phyloP scores from a whole-genome alignment of 2,888 invertebrate genomes.

The Ommatoiulus sabulosus region DNA sequence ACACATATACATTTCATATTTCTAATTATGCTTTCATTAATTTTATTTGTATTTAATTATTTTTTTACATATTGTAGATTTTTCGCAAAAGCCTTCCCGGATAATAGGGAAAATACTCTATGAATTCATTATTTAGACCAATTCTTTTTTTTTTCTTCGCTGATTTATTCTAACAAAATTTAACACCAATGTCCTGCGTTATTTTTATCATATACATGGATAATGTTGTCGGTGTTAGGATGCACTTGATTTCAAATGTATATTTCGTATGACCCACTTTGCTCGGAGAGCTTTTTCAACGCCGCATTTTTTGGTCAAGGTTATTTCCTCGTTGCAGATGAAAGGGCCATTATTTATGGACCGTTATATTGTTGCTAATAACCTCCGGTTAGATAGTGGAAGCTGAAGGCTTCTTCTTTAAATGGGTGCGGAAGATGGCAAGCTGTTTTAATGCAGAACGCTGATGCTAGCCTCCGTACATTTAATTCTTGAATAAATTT shows the following conservation, averaged over 20 bases:
- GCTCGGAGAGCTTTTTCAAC: not conserved
- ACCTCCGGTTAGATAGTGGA: conserved; percentile 34
- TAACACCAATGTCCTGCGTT: too few species aligned
- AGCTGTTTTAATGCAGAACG: not conserved
- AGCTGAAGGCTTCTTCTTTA: not conserved
- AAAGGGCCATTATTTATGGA: conserved; percentile 15
- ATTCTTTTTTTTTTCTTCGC: too few species aligned
- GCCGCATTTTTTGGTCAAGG: not conserved
- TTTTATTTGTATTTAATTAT: too few species aligned
- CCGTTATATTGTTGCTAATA: not conserved
- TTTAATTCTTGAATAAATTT: not conserved
- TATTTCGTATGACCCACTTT: conserved; percentile 6
- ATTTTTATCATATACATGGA: too few species aligned
- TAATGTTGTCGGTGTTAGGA: too few species aligned
- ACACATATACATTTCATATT: too few species aligned
- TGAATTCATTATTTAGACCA: too few species aligned
- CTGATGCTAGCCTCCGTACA: not conserved
- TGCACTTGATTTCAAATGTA: not conserved
- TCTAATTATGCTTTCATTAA: too few species aligned
- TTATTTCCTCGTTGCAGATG: conserved; percentile 14
- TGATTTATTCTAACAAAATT: too few species aligned
- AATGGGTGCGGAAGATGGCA: conserved; percentile 21
- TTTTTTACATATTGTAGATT: too few species aligned
- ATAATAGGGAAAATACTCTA: too few species aligned
- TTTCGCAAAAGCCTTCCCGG: too few species aligned